These are phyloP conservation scores for Marcusenius ussheri DNA, from an alignment of 2,113 vertebrate genomes.

Conservation along the genomic window DNA sequence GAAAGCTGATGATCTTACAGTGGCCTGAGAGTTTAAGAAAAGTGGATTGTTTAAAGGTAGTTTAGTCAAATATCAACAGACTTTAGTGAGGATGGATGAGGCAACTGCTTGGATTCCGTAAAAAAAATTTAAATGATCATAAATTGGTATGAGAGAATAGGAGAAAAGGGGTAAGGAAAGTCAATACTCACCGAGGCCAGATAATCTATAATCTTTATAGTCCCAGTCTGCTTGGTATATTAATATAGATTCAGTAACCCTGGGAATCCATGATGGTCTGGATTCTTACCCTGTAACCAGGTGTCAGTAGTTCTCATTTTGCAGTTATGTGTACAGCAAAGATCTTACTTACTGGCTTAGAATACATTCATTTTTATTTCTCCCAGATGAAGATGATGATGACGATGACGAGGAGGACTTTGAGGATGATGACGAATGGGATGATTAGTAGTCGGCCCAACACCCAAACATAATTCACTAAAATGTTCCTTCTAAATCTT, in stretches of 20 bases:
- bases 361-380: not conserved
- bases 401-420: slow-evolving; percentile 93
- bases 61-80: not conserved
- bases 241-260: not conserved
- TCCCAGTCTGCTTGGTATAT: not conserved
- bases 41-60: not conserved
- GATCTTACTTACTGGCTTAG: not conserved
- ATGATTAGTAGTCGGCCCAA: slow-evolving; percentile 71
- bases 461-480: slow-evolving; percentile 67
- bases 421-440: slow-evolving; percentile 97
- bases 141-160: not conserved
- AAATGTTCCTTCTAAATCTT: slow-evolving; percentile 75
- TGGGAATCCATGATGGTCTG: not conserved
- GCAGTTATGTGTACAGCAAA: not conserved
- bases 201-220: not conserved
- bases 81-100: not conserved
- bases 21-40: not conserved
- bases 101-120: not conserved
- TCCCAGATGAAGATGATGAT: slow-evolving; percentile 86
- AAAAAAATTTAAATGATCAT: not conserved
- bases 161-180: not conserved
- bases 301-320: not conserved
- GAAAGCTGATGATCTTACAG: not conserved
- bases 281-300: not conserved
- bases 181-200: not conserved